Conservation (phyloP, 2,888 invertebrate species). For the Marronus borbonicus region DNA sequence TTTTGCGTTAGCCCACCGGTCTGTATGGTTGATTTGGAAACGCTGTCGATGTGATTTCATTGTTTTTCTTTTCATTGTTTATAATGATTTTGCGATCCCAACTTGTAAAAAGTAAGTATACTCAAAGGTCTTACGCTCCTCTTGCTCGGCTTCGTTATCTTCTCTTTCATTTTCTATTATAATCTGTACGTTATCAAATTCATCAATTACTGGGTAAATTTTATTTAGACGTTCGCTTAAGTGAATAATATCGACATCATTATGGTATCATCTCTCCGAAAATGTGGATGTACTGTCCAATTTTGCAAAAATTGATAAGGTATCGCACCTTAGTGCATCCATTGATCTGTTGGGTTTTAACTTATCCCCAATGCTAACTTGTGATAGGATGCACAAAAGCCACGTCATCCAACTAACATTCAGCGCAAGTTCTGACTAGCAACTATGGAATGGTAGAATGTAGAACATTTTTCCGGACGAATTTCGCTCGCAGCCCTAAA, state of each 20-base stretch:
- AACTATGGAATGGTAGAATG: too few species aligned
- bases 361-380: too few species aligned
- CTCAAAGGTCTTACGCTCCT: background rate
- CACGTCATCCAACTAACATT: too few species aligned
- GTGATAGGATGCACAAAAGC: too few species aligned
- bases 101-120: background rate
- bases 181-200: constrained; percentile 2
- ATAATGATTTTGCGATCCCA: background rate
- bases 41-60: background rate
- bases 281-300: too few species aligned
- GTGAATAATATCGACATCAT: background rate
- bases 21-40: too few species aligned
- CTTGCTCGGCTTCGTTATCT: background rate
- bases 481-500: background rate
- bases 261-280: too few species aligned
- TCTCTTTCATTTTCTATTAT: background rate
- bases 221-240: constrained; percentile 6
- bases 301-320: too few species aligned
- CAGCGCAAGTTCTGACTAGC: too few species aligned
- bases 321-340: too few species aligned
- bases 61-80: background rate
- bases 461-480: background rate
- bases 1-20: too few species aligned
- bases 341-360: too few species aligned
- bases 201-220: background rate